Conservation (phyloP, 2,888 invertebrate species). For the Seira sanloemensis region DNA sequence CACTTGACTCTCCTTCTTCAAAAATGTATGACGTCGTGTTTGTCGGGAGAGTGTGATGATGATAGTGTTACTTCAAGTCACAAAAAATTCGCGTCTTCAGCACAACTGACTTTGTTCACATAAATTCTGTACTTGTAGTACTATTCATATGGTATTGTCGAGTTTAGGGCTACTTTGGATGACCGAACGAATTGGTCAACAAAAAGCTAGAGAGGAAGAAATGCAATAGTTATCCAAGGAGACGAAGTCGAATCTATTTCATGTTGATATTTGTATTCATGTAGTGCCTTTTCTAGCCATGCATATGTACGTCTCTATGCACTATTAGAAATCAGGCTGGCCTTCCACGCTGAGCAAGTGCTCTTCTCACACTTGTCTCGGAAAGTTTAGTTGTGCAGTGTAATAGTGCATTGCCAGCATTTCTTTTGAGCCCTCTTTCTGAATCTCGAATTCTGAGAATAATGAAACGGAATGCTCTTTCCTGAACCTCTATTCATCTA, state of each 20-base stretch:
- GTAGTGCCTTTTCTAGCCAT: neutral
- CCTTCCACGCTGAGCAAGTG: no score
- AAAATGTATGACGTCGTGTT: constrained; percentile 39
- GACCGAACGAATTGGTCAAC: constrained; percentile 31
- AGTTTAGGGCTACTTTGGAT: constrained; percentile 24
- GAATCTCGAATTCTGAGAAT: neutral
- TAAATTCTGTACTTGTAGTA: no score
- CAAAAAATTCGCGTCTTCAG: constrained; percentile 10
- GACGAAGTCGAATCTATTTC: no score
- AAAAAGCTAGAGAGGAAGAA: neutral
- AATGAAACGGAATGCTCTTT: neutral
- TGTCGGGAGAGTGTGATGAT: neutral
- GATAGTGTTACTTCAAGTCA: neutral
- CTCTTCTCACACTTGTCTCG: no score
- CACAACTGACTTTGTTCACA: constrained; percentile 19
- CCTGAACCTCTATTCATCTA: neutral
- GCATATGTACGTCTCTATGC: neutral
- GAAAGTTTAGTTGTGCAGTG: neutral
- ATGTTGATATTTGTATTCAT: neutral
- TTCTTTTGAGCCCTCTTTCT: neutral
- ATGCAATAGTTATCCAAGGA: no score
- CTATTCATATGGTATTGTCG: no score
- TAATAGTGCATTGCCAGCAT: neutral
- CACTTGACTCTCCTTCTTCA: constrained; percentile 33
- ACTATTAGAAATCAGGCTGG: no score